A percentile compares a stretch with the other conserved stretches of the same genome.
These are phyloP conservation scores for Galerucella calmariensis DNA, from an alignment of 2,888 invertebrate genomes.

Conservation along the genomic window DNA sequence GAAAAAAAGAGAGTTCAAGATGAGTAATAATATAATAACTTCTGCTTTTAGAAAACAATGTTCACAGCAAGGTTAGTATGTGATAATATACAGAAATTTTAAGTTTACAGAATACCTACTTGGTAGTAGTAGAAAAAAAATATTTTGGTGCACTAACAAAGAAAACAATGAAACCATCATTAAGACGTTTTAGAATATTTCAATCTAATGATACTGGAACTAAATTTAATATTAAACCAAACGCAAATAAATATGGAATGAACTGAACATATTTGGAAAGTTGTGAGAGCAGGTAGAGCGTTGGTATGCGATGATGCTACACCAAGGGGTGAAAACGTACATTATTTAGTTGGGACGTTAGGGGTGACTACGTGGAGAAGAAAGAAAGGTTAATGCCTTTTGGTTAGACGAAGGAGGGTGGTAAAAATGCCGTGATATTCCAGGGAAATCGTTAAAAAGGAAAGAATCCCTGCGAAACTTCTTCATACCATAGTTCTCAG, in stretches of 20 bases:
- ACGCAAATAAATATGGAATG: not conserved
- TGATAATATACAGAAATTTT: too few relatives aligned
- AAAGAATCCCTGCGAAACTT: not conserved
- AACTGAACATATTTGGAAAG: not conserved
- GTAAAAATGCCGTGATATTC: conserved; percentile 12
- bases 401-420: conserved; percentile 16
- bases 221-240: not conserved
- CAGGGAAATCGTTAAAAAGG: conserved; percentile 12
- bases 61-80: too few relatives aligned
- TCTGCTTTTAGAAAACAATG: too few relatives aligned
- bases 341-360: conserved; percentile 12
- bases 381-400: conserved; percentile 20
- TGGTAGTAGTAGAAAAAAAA: too few relatives aligned
- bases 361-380: conserved; percentile 14
- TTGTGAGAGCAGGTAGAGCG: not conserved
- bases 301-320: not conserved
- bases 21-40: too few relatives aligned
- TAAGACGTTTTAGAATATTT: too few relatives aligned
- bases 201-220: too few relatives aligned
- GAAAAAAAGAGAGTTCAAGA: too few relatives aligned
- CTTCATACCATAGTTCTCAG: conserved; percentile 3
- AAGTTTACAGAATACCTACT: too few relatives aligned
- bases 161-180: too few relatives aligned
- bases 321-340: conserved; percentile 8
- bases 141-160: too few relatives aligned